A percentile compares a stretch with the other conserved stretches of the same genome.
These are phyloP conservation scores for Armadillidium nasatum DNA, from an alignment of 1,140 invertebrate species.

Conservation along the genomic window DNA sequence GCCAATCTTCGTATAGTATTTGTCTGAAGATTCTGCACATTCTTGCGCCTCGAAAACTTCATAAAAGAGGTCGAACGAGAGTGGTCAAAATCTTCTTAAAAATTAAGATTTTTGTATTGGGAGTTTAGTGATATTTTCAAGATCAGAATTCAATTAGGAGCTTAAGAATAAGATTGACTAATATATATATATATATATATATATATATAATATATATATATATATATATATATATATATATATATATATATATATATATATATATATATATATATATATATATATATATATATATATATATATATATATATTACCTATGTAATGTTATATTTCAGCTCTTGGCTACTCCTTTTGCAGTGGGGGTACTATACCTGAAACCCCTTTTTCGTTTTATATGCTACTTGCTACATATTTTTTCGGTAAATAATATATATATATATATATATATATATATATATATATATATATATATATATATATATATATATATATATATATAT, in stretches of 20 bases:
- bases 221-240: constrained; percentile 25
- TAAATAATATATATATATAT: constrained; percentile 49
- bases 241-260: neutral
- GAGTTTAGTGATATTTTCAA: too few species aligned
- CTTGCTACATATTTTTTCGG: constrained; percentile 79
- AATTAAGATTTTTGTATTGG: too few species aligned
- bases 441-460: too few species aligned
- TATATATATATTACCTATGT: neutral
- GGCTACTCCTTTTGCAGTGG: constrained; percentile 81
- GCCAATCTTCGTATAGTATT: too few species aligned
- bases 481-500: too few species aligned
- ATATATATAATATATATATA: constrained; percentile 23
- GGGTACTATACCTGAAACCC: constrained; percentile 77
- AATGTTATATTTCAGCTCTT: constrained; percentile 60
- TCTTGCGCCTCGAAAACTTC: too few species aligned
- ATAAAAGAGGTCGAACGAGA: too few species aligned
- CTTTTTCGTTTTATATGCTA: constrained; percentile 78
- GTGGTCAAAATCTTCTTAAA: too few species aligned
- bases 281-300: neutral
- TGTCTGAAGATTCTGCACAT: too few species aligned
- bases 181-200: constrained; percentile 18
- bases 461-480: too few species aligned
- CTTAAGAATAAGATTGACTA: too few species aligned
- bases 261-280: neutral
- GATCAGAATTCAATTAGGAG: too few species aligned